Evolutionary conservation across 2,888 invertebrate genomes (phyloP), one percentile per base, ranked within the genome.

Genomic region (Epistrophe grossulariae): DNA sequence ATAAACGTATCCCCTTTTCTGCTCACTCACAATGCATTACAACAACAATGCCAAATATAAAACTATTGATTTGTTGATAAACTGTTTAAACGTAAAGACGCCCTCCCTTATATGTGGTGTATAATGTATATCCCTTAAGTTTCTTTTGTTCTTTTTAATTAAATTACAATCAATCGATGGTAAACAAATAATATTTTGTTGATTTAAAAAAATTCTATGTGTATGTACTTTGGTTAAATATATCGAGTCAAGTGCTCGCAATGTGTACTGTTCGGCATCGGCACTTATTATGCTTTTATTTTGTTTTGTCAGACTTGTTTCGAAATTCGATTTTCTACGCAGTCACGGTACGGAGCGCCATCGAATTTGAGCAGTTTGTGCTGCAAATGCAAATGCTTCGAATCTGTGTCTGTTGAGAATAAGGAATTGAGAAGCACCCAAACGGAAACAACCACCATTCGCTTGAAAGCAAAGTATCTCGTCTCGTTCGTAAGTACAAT

Each of bases 91-190:
- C 55, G 45, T n/a, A 43, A 43, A 52, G 24, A 68, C 68, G 17
- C 15, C 28, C 38, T 62, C 45, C 50, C 9, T 31, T 45, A 31
- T 43, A 43, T 24, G 24, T 24, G 24, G n/a, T n/a, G n/a, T n/a
- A n/a, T 24, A 24, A 3, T 1, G 0, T 35, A 31, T 52, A 55
- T 55, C 55, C 55, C n/a, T 55, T 15, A 1, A 31, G 55, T 10
- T 77, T n/a, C 17, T 24, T 60, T 76, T 84, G 17, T 38, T 43
- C n/a, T 55, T 83, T 60, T 15, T 68, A 80, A 84, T 80, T 80
- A 38, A 73, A 84, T 84, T 80, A 80, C 35, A 73, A 48, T 71
- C 73, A 77, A 80, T 84, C 77, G 77, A 79, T 84, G 48, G 17
- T 7, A 0, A 60, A 72, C 52, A 57, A 52, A 77, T 38, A 66